Evolutionary conservation across 2,113 vertebrate genomes (phyloP).

Genomic region (Mus pahari): DNA sequence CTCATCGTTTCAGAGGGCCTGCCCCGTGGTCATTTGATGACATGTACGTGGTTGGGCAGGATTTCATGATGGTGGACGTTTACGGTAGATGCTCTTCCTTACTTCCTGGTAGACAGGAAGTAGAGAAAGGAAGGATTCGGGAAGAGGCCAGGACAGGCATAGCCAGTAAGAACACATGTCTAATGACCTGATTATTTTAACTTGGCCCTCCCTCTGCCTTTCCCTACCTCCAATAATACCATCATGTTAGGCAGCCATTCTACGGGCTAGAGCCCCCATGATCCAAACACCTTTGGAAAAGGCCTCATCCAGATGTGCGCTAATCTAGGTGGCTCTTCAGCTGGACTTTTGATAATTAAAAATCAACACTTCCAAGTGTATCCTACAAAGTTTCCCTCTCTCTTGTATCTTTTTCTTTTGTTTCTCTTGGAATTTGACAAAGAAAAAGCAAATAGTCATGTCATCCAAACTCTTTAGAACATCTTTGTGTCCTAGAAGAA

Average conservation of each 20-base stretch:
- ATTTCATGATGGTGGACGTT: background rate
- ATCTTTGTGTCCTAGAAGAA: background rate
- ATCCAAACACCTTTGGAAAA: background rate
- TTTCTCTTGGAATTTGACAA: conserved; percentile 6
- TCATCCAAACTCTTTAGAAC: background rate
- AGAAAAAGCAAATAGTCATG: background rate
- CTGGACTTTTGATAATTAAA: background rate
- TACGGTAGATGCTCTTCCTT: background rate
- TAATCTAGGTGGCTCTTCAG: background rate
- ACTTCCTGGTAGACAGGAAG: background rate
- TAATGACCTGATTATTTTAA: background rate
- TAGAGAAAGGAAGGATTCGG: background rate
- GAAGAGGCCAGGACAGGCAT: background rate
- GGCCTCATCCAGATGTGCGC: background rate
- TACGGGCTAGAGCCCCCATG: rapidly evolving
- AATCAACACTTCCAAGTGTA: background rate
- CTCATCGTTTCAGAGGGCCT: background rate
- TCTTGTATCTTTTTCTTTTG: background rate
- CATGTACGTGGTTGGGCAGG: background rate
- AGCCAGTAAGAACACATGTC: background rate
- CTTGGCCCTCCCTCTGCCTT: background rate
- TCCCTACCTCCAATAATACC: background rate
- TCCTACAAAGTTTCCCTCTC: background rate
- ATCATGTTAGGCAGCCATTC: background rate
- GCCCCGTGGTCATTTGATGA: background rate